These are phyloP conservation scores for Planococcus citri DNA, from an alignment of 1,140 invertebrate species.

Conservation along the genomic window DNA sequence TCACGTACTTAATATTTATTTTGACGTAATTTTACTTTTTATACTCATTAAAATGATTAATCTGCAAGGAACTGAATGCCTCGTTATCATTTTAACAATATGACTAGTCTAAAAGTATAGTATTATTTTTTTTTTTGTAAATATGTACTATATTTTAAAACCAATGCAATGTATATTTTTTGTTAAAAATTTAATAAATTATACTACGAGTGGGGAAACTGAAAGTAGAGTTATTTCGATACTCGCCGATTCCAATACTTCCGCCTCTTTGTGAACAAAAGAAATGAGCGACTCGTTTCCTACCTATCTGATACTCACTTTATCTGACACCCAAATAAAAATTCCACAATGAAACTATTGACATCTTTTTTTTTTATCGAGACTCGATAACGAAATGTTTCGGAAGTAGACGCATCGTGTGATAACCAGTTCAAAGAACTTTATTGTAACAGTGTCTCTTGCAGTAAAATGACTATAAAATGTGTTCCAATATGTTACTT, in stretches of 20 bases:
- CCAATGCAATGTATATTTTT: too few relatives aligned
- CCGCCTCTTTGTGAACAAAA: too few relatives aligned
- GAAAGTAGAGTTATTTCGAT: too few relatives aligned
- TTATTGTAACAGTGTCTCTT: not conserved
- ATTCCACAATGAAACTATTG: not conserved
- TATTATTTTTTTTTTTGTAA: not conserved
- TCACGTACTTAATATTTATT: too few relatives aligned
- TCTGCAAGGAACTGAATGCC: not conserved
- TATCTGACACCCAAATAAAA: not conserved
- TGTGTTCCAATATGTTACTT: not conserved
- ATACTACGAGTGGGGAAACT: too few relatives aligned
- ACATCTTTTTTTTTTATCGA: not conserved
- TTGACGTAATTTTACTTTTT: too few relatives aligned
- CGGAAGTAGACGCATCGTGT: not conserved
- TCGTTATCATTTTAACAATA: not conserved
- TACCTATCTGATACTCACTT: not conserved
- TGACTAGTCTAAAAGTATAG: not conserved
- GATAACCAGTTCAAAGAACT: constrained; percentile 15
- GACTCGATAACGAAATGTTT: not conserved
- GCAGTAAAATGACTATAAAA: not conserved
- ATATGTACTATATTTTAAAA: not conserved
- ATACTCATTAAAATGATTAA: not conserved
- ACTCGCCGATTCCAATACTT: too few relatives aligned
- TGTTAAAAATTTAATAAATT: too few relatives aligned
- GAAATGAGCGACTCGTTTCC: too few relatives aligned